phyloP scores from a whole-genome alignment of 2,113 vertebrate species.

The Boleophthalmus pectinirostris region DNA sequence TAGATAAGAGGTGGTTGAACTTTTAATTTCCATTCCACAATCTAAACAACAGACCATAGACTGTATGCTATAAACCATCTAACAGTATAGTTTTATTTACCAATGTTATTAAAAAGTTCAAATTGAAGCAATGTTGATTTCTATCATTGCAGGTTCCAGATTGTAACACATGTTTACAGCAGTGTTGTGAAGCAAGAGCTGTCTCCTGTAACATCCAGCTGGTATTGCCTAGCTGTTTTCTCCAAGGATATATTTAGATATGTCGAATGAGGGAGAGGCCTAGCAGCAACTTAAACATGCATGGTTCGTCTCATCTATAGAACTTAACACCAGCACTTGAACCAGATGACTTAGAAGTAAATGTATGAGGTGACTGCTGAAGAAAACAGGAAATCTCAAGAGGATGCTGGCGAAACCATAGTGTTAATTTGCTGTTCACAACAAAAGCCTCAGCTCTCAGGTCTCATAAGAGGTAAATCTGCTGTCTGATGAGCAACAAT shows the following conservation, averaged over 20 bases:
- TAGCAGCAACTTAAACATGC: conserved; percentile 35
- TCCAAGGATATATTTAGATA: conserved; percentile 58
- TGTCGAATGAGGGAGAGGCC: conserved; percentile 14
- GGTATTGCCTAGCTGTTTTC: conserved; percentile 12
- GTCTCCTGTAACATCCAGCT: conserved; percentile 14
- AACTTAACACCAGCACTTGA: conserved; percentile 8
- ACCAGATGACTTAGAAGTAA: background rate
- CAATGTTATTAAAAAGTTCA: background rate
- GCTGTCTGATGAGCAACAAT: background rate
- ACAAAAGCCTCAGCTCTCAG: conserved; percentile 20
- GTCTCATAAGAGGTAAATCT: conserved; percentile 18
- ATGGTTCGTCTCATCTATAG: conserved; percentile 22
- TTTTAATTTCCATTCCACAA: background rate
- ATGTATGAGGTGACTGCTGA: background rate
- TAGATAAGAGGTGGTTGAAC: background rate
- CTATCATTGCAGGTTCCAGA: background rate
- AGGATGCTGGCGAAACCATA: background rate
- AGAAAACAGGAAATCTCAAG: background rate
- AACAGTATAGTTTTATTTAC: background rate
- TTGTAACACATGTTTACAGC: background rate
- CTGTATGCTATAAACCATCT: background rate
- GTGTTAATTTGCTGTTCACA: conserved; percentile 23
- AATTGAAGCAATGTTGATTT: background rate
- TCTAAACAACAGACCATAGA: background rate
- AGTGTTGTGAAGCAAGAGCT: conserved; percentile 25